Base-by-base conservation (phyloP, 2,113 vertebrate genomes). In the Ceuthmochares aereus region DNA sequence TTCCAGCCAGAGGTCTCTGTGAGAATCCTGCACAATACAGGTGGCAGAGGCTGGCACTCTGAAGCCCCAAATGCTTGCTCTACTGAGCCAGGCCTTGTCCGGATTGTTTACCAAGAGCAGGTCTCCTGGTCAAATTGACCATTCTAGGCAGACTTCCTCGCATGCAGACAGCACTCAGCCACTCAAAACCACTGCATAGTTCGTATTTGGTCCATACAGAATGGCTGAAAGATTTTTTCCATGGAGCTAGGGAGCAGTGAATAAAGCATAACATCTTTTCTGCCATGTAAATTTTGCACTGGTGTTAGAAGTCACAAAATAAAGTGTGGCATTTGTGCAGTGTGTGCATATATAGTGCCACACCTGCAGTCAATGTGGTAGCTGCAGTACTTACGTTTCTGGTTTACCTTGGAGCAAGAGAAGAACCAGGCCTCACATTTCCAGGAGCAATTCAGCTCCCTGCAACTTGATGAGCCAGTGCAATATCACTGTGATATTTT, bases 141-240 rank as follows among this genome's bases (percentile, higher is more conserved):
- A 9, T 54, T 32, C 20, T 18, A 76, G n/a, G 27, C 89, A 60
- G 43, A 43, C 49, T n/a, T 70, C 7, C 2, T 19, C 3, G 2
- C 25, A 4, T 26, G 36, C 56, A 7, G 7, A 15, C 0, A 2
- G 27, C 0, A 0, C 29, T 63, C 0, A 0, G 32, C 19, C 36
- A 26, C 59, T 62, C 36, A 58, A 76, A 89, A 43, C 16, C 45
- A 54, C 21, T 29, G 22, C 54, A 18, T 11, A 34, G 26, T 54
- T 67, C 14, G 13, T 26, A 21, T 55, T 70, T 40, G 55, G 32
- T 23, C 63, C 14, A 0, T 11, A 45, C 14, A 67, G 49, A 79
- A 51, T 1, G 21, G 15, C 47, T 68, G 56, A 36, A 70, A 43
- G 13, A 13, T 32, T 89, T 84, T 78, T 43, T 37, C 34, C 15